Evolutionary conservation across 2,888 invertebrate genomes (phyloP), one percentile per base, ranked within the genome.

Genomic region (Heliconius sara): DNA sequence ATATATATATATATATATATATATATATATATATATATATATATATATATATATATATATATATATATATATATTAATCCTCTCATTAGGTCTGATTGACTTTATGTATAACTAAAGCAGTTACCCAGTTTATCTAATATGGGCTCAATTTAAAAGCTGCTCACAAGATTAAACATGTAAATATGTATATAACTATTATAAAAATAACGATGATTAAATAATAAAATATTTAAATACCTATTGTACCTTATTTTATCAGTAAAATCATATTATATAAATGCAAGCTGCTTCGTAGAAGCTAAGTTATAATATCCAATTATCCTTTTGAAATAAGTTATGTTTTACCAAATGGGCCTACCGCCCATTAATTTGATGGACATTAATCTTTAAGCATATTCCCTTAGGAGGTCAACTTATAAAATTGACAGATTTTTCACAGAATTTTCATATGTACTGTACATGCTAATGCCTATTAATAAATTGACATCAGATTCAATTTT

Each of bases 361-460:
- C 30, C 30, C 4, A 68, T 68, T 39, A 70, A 70, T n/a, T 70
- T 70, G 25, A 70, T 70, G 70, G 68, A 70, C 70, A 43, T 25
- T 43, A 70, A 70, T 70, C 70, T 70, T 25, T 47, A 25, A 25
- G 70, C 43, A 47, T 3, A 19, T 47, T 70, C 68, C 68, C 68
- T 43, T 39, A 13, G 68, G 68, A 43, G 39, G 68, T 43, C 25
- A 43, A 68, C 68, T 43, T 39, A 68, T 13, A 68, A 39, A 39
- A 43, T 68, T 68, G 68, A 39, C 68, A n/a, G 70, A 70, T 16
- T 25, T 47, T 70, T 70, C 25, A 47, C 43, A 70, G 70, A 70
- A 70, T 43, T 68, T 43, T 16, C 43, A 19, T 43, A 43, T 12
- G 4, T 43, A 2, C n/a, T 12, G 12, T 13, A 39, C 0, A 47